Conservation (phyloP, 2,888 invertebrate genomes). For the Merodon equestris region DNA sequence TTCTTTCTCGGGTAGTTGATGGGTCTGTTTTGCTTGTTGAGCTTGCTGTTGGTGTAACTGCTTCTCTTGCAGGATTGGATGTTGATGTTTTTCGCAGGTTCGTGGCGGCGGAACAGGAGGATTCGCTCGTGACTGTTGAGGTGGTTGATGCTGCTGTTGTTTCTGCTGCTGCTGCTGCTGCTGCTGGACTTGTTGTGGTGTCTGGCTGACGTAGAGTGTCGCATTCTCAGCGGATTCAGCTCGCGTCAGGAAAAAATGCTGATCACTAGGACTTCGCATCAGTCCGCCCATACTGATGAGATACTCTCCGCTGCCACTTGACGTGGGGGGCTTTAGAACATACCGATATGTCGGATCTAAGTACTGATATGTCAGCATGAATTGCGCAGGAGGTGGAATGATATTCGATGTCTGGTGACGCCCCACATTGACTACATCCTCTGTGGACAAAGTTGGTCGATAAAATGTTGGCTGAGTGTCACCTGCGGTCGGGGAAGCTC, state of each 20-base stretch:
- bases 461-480: constrained; percentile 81
- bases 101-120: constrained; percentile 76
- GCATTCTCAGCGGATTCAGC: constrained; percentile 78
- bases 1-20: constrained; percentile 66
- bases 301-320: constrained; percentile 85
- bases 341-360: constrained; percentile 87
- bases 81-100: constrained; percentile 76
- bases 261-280: constrained; percentile 82
- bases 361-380: constrained; percentile 84
- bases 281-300: constrained; percentile 86
- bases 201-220: constrained; percentile 75
- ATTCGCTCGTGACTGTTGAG: constrained; percentile 61
- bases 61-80: constrained; percentile 54
- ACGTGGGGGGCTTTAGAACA: constrained; percentile 83
- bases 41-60: constrained; percentile 58
- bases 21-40: constrained; percentile 44
- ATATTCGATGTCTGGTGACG: constrained; percentile 78
- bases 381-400: constrained; percentile 79
- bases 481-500: constrained; percentile 80
- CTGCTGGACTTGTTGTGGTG: constrained; percentile 75
- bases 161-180: constrained; percentile 72
- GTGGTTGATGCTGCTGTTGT: constrained; percentile 48
- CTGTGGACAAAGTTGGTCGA: constrained; percentile 89
- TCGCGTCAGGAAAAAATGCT: constrained; percentile 85
- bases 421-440: constrained; percentile 83